Evolutionary conservation across 64 coral and sea anemone genomes (phyloP).

Genomic region (Exaiptasia diaphana): DNA sequence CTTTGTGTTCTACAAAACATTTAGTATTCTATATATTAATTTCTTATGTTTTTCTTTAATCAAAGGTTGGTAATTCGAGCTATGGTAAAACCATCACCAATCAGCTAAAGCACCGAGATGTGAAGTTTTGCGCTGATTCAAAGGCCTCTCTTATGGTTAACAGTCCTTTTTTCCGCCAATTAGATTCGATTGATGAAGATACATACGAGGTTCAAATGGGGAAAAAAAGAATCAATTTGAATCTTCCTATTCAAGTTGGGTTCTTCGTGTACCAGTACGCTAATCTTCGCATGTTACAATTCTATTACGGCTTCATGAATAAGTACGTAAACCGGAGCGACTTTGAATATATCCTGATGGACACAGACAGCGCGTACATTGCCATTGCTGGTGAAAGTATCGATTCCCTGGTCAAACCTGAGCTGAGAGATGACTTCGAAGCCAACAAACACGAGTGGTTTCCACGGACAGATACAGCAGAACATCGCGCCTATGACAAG

Average conservation of each 20-base stretch:
- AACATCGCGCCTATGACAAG: too few species aligned
- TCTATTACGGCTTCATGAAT: too few species aligned
- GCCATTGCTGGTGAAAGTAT: slow-evolving; percentile 1
- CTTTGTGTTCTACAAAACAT: too few species aligned
- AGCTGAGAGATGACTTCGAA: slow-evolving; percentile 3
- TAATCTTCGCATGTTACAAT: slow-evolving; percentile 15
- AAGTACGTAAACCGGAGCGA: not conserved
- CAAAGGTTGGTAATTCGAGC: slow-evolving; percentile 2
- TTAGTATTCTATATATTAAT: too few species aligned
- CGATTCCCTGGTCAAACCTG: not conserved
- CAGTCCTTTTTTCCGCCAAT: not conserved
- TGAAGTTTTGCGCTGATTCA: not conserved
- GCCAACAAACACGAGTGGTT: slow-evolving; percentile 7
- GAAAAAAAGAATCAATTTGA: slow-evolving; percentile 16
- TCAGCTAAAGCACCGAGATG: not conserved
- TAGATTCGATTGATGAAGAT: slow-evolving; percentile 1
- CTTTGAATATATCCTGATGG: not conserved
- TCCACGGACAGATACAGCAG: not conserved
- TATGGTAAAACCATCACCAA: not conserved
- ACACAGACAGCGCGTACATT: too few species aligned
- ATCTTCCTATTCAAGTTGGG: slow-evolving; percentile 13
- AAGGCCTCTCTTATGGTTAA: not conserved
- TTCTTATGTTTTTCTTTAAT: too few species aligned
- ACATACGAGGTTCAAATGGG: not conserved
- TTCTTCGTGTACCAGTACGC: too few species aligned